Evolutionary conservation across 2,888 invertebrate genomes (phyloP), one percentile per base, ranked within the genome.

Genomic region (Lasius platythorax): DNA sequence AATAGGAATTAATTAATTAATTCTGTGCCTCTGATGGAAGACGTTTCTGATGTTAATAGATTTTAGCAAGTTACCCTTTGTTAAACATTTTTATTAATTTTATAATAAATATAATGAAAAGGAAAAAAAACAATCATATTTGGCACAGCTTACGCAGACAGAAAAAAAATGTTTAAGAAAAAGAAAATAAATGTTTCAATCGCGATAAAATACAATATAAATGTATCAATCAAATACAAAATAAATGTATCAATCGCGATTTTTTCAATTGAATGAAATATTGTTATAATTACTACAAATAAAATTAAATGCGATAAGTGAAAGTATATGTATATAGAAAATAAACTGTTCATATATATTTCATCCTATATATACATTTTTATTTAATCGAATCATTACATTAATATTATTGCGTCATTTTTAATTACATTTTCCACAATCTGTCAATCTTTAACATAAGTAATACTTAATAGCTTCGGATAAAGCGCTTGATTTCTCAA

Each of bases 381-480:
- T 75, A 23, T 6, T 61, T 73, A 30, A 73, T 46, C 9, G 46
- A 9, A 50, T 50, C 6, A 75, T 6, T 50, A 18, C 28, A 40
- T 56, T 43, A 78, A 56, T 23, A 58, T 33, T 56, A 30, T 68
- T 78, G 40, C n/a, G 9, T 56, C 4, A 78, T 40, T 78, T 40
- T 53, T 18, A 33, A 75, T 75, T 18, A 37, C 9, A 50, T 37
- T 11, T 40, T 43, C 40, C 15, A 43, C 12, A 18, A 6, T 50
- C 30, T 30, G 33, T 63, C 23, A 64, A 28, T 2, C 12, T 40
- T 8, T 15, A 8, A 33, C 28, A 11, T 3, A 28, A 53, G 8
- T 11, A 64, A 64, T 3, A 11, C 37, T 18, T 78, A 68, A 68
- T 28, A n/a, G 28, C 3, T n/a, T 68, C n/a, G n/a, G 40, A 78